phyloP scores from a whole-genome alignment of 2,888 invertebrate species.

The Hoplodrina blanda region DNA sequence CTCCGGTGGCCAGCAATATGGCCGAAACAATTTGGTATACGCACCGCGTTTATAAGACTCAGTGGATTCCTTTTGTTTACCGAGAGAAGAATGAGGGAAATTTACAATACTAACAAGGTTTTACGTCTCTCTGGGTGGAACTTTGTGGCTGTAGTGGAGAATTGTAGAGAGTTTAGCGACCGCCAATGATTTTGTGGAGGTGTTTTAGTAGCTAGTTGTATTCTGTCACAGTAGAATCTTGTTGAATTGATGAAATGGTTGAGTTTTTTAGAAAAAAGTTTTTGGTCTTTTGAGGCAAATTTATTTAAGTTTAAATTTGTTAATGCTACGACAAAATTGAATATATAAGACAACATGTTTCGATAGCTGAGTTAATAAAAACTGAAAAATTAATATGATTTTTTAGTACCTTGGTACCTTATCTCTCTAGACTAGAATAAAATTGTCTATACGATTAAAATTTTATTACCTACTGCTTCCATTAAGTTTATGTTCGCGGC shows the following conservation, averaged over 20 bases:
- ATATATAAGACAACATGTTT: too few relatives aligned
- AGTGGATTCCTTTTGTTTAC: constrained; percentile 76
- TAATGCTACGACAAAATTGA: neutral
- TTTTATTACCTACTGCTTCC: neutral
- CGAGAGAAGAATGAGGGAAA: constrained; percentile 66
- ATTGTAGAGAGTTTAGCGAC: constrained; percentile 30
- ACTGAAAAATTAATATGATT: too few relatives aligned
- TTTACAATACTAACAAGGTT: constrained; percentile 64
- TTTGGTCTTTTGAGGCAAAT: neutral
- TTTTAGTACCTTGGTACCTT: too few relatives aligned
- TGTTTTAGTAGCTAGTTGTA: neutral
- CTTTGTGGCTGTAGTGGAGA: constrained; percentile 42
- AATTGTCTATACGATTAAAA: neutral
- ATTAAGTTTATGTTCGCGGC: neutral
- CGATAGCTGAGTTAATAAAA: too few relatives aligned
- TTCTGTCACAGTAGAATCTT: neutral
- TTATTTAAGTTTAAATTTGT: neutral
- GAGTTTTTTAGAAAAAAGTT: too few relatives aligned
- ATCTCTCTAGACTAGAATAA: neutral
- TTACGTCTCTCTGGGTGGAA: constrained; percentile 54
- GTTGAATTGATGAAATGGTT: neutral
- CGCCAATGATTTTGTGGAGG: constrained; percentile 13
- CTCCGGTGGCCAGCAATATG: constrained; percentile 78
- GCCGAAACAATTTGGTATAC: constrained; percentile 80
- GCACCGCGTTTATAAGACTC: constrained; percentile 76